phyloP scores from a whole-genome alignment of 2,113 vertebrate species.

The Entomyzon cyanotis region DNA sequence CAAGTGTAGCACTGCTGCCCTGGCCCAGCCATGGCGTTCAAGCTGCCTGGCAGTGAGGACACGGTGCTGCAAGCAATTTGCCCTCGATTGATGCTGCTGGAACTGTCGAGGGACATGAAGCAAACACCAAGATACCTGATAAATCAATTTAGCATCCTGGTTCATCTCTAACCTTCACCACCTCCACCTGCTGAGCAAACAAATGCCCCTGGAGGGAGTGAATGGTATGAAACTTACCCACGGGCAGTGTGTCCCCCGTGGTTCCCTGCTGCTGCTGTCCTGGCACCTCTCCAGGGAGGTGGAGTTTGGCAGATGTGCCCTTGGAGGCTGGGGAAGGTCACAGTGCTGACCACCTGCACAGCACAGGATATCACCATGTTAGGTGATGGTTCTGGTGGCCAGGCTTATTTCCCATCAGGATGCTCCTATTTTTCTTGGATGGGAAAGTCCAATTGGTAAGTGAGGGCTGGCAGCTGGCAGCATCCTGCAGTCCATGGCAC shows the following conservation, averaged over 20 bases:
- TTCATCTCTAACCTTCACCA: neutral
- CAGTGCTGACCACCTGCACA: accelerated
- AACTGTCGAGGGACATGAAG: neutral
- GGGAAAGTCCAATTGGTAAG: neutral
- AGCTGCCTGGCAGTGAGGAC: neutral
- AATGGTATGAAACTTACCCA: neutral
- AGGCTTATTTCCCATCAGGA: neutral
- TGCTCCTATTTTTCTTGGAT: neutral
- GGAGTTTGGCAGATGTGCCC: neutral
- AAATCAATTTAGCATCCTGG: neutral
- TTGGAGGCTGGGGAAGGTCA: neutral
- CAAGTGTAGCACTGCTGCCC: neutral
- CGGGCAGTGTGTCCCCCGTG: accelerated
- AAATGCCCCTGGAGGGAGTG: neutral
- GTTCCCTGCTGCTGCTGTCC: accelerated
- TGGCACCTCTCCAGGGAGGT: neutral
- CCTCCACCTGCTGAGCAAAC: neutral
- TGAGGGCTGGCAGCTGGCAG: neutral
- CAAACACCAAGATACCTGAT: neutral
- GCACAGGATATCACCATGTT: accelerated
- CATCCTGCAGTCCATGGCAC: accelerated
- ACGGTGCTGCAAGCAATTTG: accelerated
- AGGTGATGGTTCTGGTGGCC: neutral
- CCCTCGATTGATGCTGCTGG: neutral
- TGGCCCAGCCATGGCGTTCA: accelerated